Conservation (phyloP, 2,888 invertebrate species). For the Drosophila picticornis region DNA sequence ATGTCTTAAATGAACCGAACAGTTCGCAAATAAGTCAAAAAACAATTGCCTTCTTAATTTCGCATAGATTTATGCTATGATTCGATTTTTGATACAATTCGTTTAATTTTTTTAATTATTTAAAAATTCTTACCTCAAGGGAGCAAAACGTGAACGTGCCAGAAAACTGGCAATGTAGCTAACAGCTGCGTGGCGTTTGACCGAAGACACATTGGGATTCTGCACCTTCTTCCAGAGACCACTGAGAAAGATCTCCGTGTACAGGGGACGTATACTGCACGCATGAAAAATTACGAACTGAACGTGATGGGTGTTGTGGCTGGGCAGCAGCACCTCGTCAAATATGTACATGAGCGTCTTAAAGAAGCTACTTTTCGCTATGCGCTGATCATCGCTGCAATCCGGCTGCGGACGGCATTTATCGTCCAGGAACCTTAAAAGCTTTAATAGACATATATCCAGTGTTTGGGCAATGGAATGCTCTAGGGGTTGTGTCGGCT, state of each 20-base stretch:
- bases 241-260: constrained; percentile 88
- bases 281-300: constrained; percentile 92
- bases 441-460: constrained; percentile 91
- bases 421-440: constrained; percentile 88
- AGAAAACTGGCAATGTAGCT: constrained; percentile 91
- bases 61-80: too few relatives aligned
- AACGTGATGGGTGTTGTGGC: constrained; percentile 92
- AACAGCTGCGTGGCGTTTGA: constrained; percentile 90
- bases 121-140: constrained; percentile 86
- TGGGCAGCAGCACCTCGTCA: constrained; percentile 92
- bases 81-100: background rate
- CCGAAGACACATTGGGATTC: constrained; percentile 88
- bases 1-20: background rate
- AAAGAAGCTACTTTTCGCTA: constrained; percentile 86
- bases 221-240: constrained; percentile 91
- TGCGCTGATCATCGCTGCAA: constrained; percentile 83
- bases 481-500: constrained; percentile 81
- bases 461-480: constrained; percentile 88
- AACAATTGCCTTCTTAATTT: background rate
- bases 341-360: constrained; percentile 89
- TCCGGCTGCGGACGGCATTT: constrained; percentile 59
- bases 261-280: constrained; percentile 87
- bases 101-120: background rate
- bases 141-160: constrained; percentile 89
- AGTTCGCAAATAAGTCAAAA: background rate